A percentile compares a stretch with the other conserved stretches of the same genome.
phyloP scores from a whole-genome alignment of 2,113 vertebrate species.

The Galbula dea region DNA sequence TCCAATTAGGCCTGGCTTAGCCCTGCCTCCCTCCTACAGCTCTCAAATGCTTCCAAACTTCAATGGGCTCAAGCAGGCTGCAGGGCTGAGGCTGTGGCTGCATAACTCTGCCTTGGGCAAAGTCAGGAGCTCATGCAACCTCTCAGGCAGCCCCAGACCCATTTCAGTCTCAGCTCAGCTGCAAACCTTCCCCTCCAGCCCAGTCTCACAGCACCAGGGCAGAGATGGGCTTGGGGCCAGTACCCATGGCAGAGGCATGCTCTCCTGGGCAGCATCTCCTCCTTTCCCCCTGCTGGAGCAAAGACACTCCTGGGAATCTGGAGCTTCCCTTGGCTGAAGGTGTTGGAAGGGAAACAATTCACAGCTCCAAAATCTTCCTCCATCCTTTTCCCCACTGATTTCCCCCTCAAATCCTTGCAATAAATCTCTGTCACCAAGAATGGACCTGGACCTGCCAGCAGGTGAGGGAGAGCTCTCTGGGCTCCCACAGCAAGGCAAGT shows the following conservation, averaged over 20 bases:
- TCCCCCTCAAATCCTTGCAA: neutral
- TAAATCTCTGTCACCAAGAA: neutral
- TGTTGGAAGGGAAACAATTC: neutral
- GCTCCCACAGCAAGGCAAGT: neutral
- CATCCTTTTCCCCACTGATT: neutral
- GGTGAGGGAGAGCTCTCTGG: neutral
- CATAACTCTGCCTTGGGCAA: rapidly evolving
- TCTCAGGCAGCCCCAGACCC: rapidly evolving
- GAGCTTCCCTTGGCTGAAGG: neutral
- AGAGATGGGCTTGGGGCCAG: neutral
- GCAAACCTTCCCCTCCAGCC: neutral
- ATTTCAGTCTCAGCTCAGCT: neutral
- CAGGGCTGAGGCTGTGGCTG: neutral
- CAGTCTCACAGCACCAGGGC: too few species aligned
- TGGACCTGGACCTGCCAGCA: neutral
- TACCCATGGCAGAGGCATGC: rapidly evolving
- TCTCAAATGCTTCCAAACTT: neutral
- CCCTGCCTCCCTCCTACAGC: neutral
- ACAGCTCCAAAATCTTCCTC: neutral
- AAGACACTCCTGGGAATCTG: rapidly evolving
- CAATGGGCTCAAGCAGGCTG: neutral
- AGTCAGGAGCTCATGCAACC: rapidly evolving
- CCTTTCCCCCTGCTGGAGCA: neutral
- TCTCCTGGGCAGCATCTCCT: neutral
- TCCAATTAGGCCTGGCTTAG: neutral